Evolutionary conservation across 2,797 vertebrate species (phyloP), one percentile per base, ranked within the genome.

Genomic region (Sebastiscus albofasciatus): DNA sequence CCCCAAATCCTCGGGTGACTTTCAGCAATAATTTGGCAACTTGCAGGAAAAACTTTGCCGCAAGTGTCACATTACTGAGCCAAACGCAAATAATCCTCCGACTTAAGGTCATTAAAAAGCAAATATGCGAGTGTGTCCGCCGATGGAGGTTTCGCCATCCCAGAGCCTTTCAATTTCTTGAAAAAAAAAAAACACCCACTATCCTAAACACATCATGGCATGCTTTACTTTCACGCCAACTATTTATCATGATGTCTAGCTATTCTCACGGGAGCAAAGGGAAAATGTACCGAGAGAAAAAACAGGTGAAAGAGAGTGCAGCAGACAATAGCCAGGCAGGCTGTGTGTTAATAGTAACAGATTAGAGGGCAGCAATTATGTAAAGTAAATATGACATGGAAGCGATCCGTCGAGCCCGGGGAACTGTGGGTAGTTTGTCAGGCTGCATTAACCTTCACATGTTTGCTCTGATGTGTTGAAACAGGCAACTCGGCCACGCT

Each of bases 401-500:
- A 87, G 66, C 83, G 77, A 92, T 94, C 84, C 80, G 84, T 85
- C 54, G 82, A 89, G 90, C 90, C 81, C 80, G 54, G 92, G 94
- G 93, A 90, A 84, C 89, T 89, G 86, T 79, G 90, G 81, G 67
- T 83, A 90, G 94, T 95, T 95, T 94, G 93, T 94, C 94, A 89
- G 91, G 93, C 93, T 92, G 92, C 92, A 94, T 95, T 96, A 95
- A 95, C 95, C 94, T 95, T 95, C 90, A 87, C 88, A 18, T 93
- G 93, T 95, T 95, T 95, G 94, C 92, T 91, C 86, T 85, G 90
- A 93, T 75, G 89, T 94, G 92, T 94, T 93, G 91, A 86, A 94
- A 94, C 91, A 89, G 88, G 81, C 82, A 26, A 82, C 79, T 84
- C 78, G 39, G 85, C 80, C 87, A 82, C 54, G 55, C 72, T 83